A percentile compares a stretch with the other conserved stretches of the same genome.
These are phyloP conservation scores for Willisornis vidua DNA, from an alignment of 2,113 vertebrate species.

Conservation along the genomic window DNA sequence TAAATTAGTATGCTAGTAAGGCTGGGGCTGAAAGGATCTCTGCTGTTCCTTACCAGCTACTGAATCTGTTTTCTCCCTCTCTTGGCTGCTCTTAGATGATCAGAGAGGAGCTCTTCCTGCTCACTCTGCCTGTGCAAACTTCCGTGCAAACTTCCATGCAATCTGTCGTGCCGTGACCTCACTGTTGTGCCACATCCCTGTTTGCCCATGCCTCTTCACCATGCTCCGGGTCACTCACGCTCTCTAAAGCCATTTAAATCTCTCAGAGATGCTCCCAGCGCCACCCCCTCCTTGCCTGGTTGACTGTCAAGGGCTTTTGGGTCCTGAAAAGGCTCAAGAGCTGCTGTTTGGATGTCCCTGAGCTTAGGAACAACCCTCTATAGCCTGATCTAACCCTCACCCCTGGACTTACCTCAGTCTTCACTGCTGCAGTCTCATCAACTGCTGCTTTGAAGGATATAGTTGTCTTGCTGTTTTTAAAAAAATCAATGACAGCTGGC, in stretches of 20 bases:
- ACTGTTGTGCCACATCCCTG: background rate
- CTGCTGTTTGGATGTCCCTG: background rate
- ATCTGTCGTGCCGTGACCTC: background rate
- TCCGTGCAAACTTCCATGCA: background rate
- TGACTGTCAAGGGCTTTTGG: rapidly evolving
- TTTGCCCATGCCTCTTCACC: background rate
- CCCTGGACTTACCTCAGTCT: no score
- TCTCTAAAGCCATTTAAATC: background rate
- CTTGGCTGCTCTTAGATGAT: background rate
- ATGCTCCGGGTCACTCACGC: background rate
- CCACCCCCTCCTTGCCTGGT: rapidly evolving
- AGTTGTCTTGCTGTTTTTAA: background rate
- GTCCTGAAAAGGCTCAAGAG: background rate
- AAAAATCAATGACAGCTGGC: background rate
- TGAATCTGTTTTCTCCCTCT: background rate
- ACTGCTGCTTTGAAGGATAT: background rate
- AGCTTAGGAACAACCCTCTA: background rate
- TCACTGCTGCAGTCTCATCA: rapidly evolving
- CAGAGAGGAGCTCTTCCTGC: background rate
- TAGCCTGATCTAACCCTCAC: background rate
- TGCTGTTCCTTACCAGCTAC: background rate
- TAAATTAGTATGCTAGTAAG: background rate
- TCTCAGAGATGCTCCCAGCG: rapidly evolving
- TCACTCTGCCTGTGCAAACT: background rate
- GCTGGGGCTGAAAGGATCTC: background rate